Conservation (phyloP, 2,113 vertebrate species). For the Cinclus mexicanus region DNA sequence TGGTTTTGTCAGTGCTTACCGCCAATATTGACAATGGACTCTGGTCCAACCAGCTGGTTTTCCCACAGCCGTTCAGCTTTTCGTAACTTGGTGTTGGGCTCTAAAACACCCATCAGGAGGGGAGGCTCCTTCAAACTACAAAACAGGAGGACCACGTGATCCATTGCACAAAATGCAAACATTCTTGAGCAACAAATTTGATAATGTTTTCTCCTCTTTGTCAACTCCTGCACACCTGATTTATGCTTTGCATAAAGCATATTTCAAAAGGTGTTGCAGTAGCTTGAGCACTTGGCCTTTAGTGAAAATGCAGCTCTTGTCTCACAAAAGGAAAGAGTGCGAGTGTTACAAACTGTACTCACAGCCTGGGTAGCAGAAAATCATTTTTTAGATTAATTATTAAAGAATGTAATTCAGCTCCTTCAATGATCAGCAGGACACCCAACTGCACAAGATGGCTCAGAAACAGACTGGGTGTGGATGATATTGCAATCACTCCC, state of each 20-base stretch:
- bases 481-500: background rate
- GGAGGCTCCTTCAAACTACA: constrained; percentile 91
- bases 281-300: background rate
- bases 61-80: constrained; percentile 88
- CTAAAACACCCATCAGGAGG: constrained; percentile 81
- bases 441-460: background rate
- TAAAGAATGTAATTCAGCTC: background rate
- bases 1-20: constrained; percentile 74
- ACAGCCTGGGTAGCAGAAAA: background rate
- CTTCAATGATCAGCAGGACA: background rate
- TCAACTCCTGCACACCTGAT: background rate
- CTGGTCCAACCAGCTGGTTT: constrained; percentile 87
- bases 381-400: background rate
- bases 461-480: background rate
- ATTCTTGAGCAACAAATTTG: background rate
- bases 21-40: constrained; percentile 88
- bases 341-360: background rate
- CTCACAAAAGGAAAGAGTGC: background rate
- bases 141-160: constrained; percentile 13
- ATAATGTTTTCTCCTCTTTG: background rate
- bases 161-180: background rate
- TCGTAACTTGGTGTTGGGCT: constrained; percentile 85
- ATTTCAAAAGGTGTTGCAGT: background rate
- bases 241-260: background rate
- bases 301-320: background rate